Base-by-base conservation (phyloP, 2,797 vertebrate species). In the Nothura maculosa region DNA sequence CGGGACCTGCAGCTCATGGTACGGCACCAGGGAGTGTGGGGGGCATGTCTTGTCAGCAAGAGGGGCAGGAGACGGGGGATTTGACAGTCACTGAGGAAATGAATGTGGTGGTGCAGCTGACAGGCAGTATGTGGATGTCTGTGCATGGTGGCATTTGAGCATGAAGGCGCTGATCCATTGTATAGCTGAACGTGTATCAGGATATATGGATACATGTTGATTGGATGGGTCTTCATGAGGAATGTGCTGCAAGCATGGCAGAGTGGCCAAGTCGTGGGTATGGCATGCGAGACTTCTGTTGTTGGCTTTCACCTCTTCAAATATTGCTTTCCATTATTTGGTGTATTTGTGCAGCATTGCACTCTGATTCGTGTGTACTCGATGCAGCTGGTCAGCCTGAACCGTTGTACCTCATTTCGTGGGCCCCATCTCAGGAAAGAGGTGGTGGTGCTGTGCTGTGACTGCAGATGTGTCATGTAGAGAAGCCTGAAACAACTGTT, bases 1-100 rank as follows among this genome's bases (percentile, higher is more conserved):
- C 98, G 98, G 42, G 99, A 99, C 76, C 97, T 99, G 30, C 98
- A 98, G 93, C 95, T 97, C 69, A 95, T 96, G 98, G 98, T 98
- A 97, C 1, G 77, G 50, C 15, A n/a, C 24, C 4, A 3, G 63
- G 75, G 38, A 85, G 28, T 2, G 0, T 0, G 1, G 6, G 6
- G 6, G 25, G 1, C 2, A 32, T 13, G 14, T 19, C 36, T 62
- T 14, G 12, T 28, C 4, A 34, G 10, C 36, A 12, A 6, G 28
- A 9, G 52, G 25, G 10, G 7, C 16, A 25, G 20, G 32, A 24
- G 17, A 5, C 54, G n/a, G 10, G 3, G 3, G 22, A 36, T 40
- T 36, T 66, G 22, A 30, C 22, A 17, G 30, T 28, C 7, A 16
- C 9, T 10, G 6, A 16, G 27, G 52, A 70, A 25, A 28, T 25